A percentile compares a stretch with the other conserved stretches of the same genome.
These are phyloP conservation scores for Geopemphigus sp. DNA, from an alignment of 1,140 invertebrate species.

Conservation along the genomic window DNA sequence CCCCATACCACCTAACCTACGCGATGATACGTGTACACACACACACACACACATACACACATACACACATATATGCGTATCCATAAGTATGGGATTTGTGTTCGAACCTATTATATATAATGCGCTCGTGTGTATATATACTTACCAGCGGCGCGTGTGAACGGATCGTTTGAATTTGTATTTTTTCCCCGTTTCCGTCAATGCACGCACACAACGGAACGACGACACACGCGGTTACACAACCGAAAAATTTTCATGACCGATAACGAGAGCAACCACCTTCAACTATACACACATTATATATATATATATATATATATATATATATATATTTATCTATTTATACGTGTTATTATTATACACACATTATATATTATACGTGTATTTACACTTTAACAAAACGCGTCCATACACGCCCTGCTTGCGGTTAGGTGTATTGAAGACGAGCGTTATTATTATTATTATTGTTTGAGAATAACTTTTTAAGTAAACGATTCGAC, in stretches of 20 bases:
- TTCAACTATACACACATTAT: too few species aligned
- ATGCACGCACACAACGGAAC: not conserved
- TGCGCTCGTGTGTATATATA: not conserved
- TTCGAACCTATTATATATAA: not conserved
- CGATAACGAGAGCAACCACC: slow-evolving; percentile 10
- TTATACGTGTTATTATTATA: too few species aligned
- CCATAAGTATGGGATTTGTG: not conserved
- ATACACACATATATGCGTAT: not conserved
- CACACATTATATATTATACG: too few species aligned
- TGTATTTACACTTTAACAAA: not conserved
- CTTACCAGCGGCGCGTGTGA: slow-evolving; percentile 17
- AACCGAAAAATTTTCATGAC: slow-evolving; percentile 3
- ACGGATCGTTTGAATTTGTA: slow-evolving; percentile 17
- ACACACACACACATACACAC: not conserved
- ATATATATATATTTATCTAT: too few species aligned
- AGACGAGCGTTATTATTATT: too few species aligned
- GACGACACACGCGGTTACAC: not conserved
- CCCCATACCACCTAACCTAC: too few species aligned
- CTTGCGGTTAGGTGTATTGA: too few species aligned
- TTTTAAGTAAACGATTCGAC: too few species aligned
- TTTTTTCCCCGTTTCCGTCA: not conserved
- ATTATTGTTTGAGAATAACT: too few species aligned
- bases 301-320: too few species aligned
- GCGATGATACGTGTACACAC: too few species aligned
- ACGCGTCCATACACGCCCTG: not conserved